Evolutionary conservation across 2,888 invertebrate species (phyloP).

Genomic region (Drosophila helvetica): DNA sequence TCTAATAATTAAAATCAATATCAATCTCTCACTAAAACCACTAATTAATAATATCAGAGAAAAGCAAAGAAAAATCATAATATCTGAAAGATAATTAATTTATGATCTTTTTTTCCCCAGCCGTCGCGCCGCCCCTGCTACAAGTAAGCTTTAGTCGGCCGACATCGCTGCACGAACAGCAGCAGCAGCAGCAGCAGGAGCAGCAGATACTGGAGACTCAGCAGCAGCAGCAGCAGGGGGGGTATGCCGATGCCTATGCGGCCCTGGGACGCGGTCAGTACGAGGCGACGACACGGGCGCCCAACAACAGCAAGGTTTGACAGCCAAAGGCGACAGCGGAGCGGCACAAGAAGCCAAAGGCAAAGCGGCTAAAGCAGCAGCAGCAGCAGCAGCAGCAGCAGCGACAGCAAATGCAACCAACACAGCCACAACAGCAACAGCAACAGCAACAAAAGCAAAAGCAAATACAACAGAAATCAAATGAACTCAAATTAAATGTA

Average conservation of each 20-base stretch:
- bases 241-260: slow-evolving; percentile 84
- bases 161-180: slow-evolving; percentile 82
- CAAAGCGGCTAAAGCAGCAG: slow-evolving; percentile 59
- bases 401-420: slow-evolving; percentile 45
- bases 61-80: too few species aligned
- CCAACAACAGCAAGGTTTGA: slow-evolving; percentile 76
- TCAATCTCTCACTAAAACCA: slow-evolving; percentile 15
- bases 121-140: slow-evolving; percentile 84
- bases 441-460: slow-evolving; percentile 51
- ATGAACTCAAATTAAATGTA: slow-evolving; percentile 83
- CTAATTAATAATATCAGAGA: background rate
- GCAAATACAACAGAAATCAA: slow-evolving; percentile 79
- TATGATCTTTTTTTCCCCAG: slow-evolving; percentile 53
- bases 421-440: slow-evolving; percentile 49
- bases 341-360: slow-evolving; percentile 77
- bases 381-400: slow-evolving; percentile 52
- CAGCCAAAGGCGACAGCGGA: slow-evolving; percentile 62
- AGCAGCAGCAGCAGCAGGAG: slow-evolving; percentile 50
- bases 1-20: background rate
- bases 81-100: background rate
- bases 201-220: slow-evolving; percentile 56
- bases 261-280: slow-evolving; percentile 82
- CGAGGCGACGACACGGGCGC: slow-evolving; percentile 81
- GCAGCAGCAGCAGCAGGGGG: slow-evolving; percentile 53
- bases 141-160: slow-evolving; percentile 84